Conservation (phyloP, 2,797 vertebrate genomes). For the Pygocentrus nattereri region DNA sequence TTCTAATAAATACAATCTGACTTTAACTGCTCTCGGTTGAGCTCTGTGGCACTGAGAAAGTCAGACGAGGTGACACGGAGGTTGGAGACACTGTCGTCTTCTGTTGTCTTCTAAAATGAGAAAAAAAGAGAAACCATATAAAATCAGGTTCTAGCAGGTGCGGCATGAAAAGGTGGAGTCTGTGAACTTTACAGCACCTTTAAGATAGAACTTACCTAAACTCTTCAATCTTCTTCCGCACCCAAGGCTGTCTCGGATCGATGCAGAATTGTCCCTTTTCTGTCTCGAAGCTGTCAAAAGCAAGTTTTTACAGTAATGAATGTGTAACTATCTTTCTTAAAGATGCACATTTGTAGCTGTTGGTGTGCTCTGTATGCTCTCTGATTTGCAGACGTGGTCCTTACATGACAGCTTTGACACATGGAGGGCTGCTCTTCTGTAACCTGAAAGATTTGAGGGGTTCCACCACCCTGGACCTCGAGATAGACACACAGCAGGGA, state of each 20-base stretch:
- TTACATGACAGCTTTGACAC: constrained; percentile 73
- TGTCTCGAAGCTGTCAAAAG: constrained; percentile 56
- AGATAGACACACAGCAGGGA: constrained; percentile 63
- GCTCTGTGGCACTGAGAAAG: background rate
- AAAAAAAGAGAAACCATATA: background rate
- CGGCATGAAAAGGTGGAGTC: background rate
- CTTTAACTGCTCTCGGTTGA: background rate
- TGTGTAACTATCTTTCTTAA: too few species aligned
- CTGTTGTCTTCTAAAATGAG: background rate
- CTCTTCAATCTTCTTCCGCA: constrained; percentile 8
- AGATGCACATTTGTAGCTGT: background rate
- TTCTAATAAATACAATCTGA: background rate
- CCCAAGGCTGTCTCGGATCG: constrained; percentile 44
- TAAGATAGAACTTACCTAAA: constrained; percentile 44
- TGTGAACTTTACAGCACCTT: background rate
- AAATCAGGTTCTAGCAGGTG: background rate
- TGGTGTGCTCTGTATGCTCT: background rate
- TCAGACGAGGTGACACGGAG: background rate
- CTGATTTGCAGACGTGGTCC: constrained; percentile 27
- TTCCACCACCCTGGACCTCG: background rate
- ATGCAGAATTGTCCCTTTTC: constrained; percentile 33
- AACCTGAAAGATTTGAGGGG: constrained; percentile 26
- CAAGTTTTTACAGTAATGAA: too few species aligned
- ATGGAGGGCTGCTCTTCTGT: constrained; percentile 38
- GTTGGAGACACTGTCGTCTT: constrained; percentile 13